Percentiles rank a stretch among this genome's conserved stretches.
Evolutionary conservation across 2,797 vertebrate genomes (phyloP).

Genomic region (Propithecus perrieri): DNA sequence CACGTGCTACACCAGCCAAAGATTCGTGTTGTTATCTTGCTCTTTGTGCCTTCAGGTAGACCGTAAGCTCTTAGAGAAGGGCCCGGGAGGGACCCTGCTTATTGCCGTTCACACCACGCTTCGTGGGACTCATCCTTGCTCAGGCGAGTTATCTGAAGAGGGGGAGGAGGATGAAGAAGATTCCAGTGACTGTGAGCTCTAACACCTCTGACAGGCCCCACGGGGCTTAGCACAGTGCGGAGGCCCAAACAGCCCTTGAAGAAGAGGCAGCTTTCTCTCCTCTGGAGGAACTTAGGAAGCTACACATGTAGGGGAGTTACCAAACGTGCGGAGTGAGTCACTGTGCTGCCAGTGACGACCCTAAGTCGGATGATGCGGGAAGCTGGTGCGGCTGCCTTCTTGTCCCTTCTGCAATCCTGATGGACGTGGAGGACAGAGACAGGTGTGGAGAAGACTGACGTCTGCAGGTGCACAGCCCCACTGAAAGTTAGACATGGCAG

Average conservation of each 20-base stretch:
- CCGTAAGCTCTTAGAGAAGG: not conserved
- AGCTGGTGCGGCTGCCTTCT: fast-evolving
- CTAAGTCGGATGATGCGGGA: not conserved
- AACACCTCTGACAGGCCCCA: fast-evolving
- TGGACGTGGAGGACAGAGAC: not conserved
- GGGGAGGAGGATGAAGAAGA: not conserved
- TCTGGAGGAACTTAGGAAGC: not conserved
- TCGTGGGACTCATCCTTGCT: not conserved
- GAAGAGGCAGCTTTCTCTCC: not conserved
- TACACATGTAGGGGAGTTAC: not conserved
- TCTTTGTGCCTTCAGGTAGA: not conserved
- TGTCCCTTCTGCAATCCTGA: not conserved
- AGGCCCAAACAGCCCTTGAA: not conserved
- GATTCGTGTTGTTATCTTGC: not conserved
- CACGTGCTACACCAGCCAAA: too few species aligned
- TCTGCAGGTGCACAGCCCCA: not conserved
- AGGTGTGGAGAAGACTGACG: not conserved
- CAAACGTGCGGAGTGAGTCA: not conserved
- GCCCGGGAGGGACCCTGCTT: not conserved
- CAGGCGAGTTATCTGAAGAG: not conserved
- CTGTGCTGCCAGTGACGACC: too few species aligned
- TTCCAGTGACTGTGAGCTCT: not conserved
- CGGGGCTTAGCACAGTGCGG: not conserved
- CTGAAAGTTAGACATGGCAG: not conserved
- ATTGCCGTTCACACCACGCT: not conserved